Conservation (phyloP, 2,113 vertebrate genomes). For the Phalacrocorax pelagicus region DNA sequence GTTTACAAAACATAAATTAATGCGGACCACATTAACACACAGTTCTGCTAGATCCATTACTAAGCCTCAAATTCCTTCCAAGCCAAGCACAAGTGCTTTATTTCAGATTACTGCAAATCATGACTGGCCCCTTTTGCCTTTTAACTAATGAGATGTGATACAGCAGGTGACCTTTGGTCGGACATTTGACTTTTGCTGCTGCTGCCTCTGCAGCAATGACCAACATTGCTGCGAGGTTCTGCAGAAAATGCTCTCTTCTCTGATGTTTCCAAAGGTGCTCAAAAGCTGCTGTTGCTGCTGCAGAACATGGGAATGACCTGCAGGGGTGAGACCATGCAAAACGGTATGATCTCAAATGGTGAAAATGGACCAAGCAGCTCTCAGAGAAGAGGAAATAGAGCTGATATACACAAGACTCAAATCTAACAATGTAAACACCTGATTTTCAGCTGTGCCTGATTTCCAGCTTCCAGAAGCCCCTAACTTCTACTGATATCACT, state of each 20-base stretch:
- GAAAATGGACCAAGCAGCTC: background rate
- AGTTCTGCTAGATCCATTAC: background rate
- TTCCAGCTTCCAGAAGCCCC: background rate
- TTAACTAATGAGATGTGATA: background rate
- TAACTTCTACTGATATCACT: background rate
- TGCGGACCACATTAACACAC: background rate
- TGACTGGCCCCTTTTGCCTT: background rate
- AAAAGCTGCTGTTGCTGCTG: background rate
- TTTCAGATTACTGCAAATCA: background rate
- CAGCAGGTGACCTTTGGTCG: background rate
- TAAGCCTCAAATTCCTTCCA: background rate
- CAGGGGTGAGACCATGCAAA: background rate
- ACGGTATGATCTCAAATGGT: background rate
- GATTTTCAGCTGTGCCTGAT: background rate
- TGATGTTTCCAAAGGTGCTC: background rate
- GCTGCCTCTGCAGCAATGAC: background rate
- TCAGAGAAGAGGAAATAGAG: background rate
- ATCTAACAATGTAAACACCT: background rate
- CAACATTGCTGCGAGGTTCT: background rate
- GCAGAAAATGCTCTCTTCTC: background rate
- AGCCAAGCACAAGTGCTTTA: background rate
- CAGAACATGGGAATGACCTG: background rate
- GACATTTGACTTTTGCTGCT: background rate
- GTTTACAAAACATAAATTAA: slow-evolving; percentile 5
- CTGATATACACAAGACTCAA: background rate